These are phyloP conservation scores for Beris morrisii DNA, from an alignment of 2,888 invertebrate genomes.

Conservation along the genomic window DNA sequence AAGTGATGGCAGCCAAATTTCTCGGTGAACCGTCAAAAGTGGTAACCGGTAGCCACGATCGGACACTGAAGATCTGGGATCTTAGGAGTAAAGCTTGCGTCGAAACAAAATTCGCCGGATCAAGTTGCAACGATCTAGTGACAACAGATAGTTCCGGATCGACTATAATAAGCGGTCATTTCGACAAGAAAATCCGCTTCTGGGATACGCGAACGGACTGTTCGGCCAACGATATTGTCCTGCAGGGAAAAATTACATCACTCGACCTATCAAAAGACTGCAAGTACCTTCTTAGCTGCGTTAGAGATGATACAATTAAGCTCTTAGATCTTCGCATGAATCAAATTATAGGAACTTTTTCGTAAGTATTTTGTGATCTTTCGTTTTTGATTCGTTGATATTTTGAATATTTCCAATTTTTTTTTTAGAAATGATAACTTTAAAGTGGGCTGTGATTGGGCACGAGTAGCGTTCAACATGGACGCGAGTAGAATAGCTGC, in stretches of 20 bases:
- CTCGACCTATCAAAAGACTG: slow-evolving; percentile 90
- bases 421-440: slow-evolving; percentile 83
- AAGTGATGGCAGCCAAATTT: slow-evolving; percentile 96
- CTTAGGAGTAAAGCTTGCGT: slow-evolving; percentile 88
- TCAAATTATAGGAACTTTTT: slow-evolving; percentile 85
- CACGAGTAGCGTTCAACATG: slow-evolving; percentile 89
- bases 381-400: not conserved
- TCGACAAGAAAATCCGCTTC: slow-evolving; percentile 94
- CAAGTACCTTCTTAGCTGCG: slow-evolving; percentile 86
- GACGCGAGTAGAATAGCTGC: slow-evolving; percentile 86
- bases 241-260: slow-evolving; percentile 94
- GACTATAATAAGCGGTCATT: slow-evolving; percentile 95
- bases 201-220: slow-evolving; percentile 94
- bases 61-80: slow-evolving; percentile 99
- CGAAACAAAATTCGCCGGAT: slow-evolving; percentile 93
- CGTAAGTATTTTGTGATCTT: slow-evolving; percentile 62
- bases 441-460: slow-evolving; percentile 94
- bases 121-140: slow-evolving; percentile 95
- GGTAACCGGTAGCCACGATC: slow-evolving; percentile 96
- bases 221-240: slow-evolving; percentile 79
- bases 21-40: slow-evolving; percentile 90
- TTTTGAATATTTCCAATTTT: not conserved
- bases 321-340: slow-evolving; percentile 94
- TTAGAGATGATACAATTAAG: slow-evolving; percentile 93
- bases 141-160: slow-evolving; percentile 84